Base-by-base conservation (phyloP, 2,113 vertebrate species). In the Nothocercus nigrocapillus region DNA sequence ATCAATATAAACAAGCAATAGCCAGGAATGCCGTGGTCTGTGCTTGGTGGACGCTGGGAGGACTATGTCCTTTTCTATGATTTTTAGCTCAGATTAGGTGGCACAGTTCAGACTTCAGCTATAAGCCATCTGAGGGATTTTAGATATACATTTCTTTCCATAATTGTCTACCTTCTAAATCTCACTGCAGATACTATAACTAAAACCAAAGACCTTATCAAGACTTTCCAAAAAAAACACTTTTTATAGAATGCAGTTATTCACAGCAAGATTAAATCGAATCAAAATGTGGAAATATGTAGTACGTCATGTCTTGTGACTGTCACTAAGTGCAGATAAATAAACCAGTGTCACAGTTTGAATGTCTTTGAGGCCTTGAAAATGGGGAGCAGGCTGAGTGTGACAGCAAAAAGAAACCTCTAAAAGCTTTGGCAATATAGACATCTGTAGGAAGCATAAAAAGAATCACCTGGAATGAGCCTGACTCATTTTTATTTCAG, bases 171-270 rank as follows among this genome's bases (percentile, higher is more conserved):
- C 32, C 4, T 61, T 66, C 44, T 62, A 58, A 9, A 59, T 58
- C 9, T 91, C 42, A 24, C 38, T 91, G 64, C n/a, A 75, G 14
- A 83, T 78, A 59, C 8, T 86, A 25, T 72, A 82, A 53, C 12
- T 34, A 75, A 90, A 82, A 36, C 8, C 28, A 36, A 56, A 79
- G 28, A 69, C 32, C 6, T 77, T 44, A 80, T 49, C 59, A 44
- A 66, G 69, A 61, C 32, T 49, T 90, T 85, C 69, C 36, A 36
- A 32, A 62, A 90, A 86, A 75, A 11, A 32, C 19, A 32, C 9
- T 87, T 51, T 62, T 70, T 51, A 18, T 73, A 19, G n/a, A 85
- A 25, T 53, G 28, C 42, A 64, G 7, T 92, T 94, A 72, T 70
- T 21, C 21, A 34, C 36, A 67, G 40, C 64, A 34, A 45, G 36